These are phyloP conservation scores for Calosoma granatense DNA, from an alignment of 1,140 invertebrate genomes.

Conservation along the genomic window DNA sequence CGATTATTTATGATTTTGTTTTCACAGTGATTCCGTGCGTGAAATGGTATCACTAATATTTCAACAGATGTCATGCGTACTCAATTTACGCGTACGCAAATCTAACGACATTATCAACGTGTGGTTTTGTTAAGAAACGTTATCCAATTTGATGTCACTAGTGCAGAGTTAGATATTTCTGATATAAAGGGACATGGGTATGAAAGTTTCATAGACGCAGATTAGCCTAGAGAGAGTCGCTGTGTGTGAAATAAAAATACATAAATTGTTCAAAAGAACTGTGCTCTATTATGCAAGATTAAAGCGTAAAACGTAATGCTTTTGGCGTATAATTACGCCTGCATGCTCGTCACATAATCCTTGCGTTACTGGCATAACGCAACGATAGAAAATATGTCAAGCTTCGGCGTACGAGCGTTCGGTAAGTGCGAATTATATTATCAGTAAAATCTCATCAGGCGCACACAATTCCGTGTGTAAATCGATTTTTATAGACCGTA, in stretches of 20 bases:
- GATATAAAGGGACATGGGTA: neutral
- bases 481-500: neutral
- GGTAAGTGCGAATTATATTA: neutral
- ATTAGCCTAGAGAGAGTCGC: no score
- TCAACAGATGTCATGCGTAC: neutral
- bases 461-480: neutral
- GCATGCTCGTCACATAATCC: no score
- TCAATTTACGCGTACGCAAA: neutral
- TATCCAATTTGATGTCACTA: neutral
- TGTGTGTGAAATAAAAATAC: no score
- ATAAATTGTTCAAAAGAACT: no score
- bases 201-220: neutral
- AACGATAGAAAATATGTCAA: no score
- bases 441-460: neutral
- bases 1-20: neutral
- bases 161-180: neutral
- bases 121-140: neutral
- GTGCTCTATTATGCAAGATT: no score
- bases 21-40: neutral
- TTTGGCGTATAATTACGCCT: no score
- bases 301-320: no score
- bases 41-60: neutral
- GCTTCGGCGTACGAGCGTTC: no score
- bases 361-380: no score
- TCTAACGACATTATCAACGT: neutral